phyloP scores from a whole-genome alignment of 2,797 vertebrate species.

The Sphaeramia orbicularis region DNA sequence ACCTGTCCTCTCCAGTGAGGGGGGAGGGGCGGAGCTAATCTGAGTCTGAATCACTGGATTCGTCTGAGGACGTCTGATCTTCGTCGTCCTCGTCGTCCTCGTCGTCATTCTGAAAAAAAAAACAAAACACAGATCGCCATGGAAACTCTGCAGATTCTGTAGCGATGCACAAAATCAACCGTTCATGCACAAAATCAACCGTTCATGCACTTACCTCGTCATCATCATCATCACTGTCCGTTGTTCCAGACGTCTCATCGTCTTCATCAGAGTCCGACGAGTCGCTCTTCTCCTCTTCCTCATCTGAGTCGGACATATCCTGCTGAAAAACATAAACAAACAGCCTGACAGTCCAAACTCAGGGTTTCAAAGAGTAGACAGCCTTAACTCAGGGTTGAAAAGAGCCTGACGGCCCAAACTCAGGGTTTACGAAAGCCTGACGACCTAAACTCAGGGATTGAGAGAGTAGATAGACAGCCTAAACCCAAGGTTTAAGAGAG shows the following conservation, averaged over 20 bases:
- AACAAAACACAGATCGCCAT: too few relatives aligned
- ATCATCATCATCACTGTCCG: conserved; percentile 81
- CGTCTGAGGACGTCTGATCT: conserved; percentile 83
- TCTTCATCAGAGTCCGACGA: conserved; percentile 84
- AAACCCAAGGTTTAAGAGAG: too few relatives aligned
- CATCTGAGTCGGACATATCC: conserved; percentile 85
- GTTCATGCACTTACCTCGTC: conserved; percentile 81
- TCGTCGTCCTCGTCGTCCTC: conserved; percentile 82
- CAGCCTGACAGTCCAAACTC: too few relatives aligned
- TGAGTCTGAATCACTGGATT: conserved; percentile 84
- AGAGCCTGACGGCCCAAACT: too few relatives aligned
- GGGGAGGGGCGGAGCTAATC: conserved; percentile 75
- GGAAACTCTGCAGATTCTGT: too few relatives aligned
- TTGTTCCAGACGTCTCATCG: conserved; percentile 82
- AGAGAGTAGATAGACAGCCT: too few relatives aligned
- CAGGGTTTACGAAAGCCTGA: too few relatives aligned
- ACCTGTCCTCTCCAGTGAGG: conserved; percentile 71
- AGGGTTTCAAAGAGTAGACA: too few relatives aligned
- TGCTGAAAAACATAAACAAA: conserved; percentile 67
- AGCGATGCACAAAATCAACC: background rate
- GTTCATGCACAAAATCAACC: too few relatives aligned
- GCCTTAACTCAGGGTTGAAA: too few relatives aligned
- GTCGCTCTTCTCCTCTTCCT: conserved; percentile 83
- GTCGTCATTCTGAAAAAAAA: conserved; percentile 68
- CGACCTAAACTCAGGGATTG: too few relatives aligned